Evolutionary conservation across 2,888 invertebrate species (phyloP).

Genomic region (Bombylius major): DNA sequence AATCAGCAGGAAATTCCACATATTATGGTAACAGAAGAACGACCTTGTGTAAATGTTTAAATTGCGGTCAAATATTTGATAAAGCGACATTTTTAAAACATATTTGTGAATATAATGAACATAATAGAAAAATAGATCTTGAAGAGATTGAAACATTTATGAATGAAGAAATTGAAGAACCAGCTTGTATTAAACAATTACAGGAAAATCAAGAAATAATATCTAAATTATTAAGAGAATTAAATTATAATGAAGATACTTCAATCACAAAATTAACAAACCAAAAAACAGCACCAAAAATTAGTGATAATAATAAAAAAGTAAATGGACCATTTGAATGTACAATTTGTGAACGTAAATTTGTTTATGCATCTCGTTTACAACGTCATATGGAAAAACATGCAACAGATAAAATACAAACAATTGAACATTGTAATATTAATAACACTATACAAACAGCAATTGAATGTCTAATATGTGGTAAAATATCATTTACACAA

Average conservation of each 20-base stretch:
- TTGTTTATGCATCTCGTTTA: conserved; percentile 34
- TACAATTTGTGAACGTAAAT: conserved; percentile 32
- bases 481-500: conserved; percentile 25
- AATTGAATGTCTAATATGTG: conserved; percentile 29
- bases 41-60: no score
- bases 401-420: conserved; percentile 29
- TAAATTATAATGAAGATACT: neutral
- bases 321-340: conserved; percentile 31
- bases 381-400: conserved; percentile 36
- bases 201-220: conserved; percentile 32
- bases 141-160: neutral
- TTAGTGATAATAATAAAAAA: conserved; percentile 18
- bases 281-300: conserved; percentile 10
- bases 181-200: conserved; percentile 24
- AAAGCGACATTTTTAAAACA: conserved; percentile 22
- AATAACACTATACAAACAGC: conserved; percentile 23
- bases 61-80: conserved; percentile 16
- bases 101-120: conserved; percentile 22
- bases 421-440: conserved; percentile 7
- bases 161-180: conserved; percentile 13
- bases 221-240: conserved; percentile 29
- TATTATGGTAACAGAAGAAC: no score
- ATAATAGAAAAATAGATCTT: conserved; percentile 18
- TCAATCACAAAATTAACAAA: conserved; percentile 23
- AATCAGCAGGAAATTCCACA: no score